Base-by-base conservation (phyloP, 2,888 invertebrate genomes). In the Antitype chi region DNA sequence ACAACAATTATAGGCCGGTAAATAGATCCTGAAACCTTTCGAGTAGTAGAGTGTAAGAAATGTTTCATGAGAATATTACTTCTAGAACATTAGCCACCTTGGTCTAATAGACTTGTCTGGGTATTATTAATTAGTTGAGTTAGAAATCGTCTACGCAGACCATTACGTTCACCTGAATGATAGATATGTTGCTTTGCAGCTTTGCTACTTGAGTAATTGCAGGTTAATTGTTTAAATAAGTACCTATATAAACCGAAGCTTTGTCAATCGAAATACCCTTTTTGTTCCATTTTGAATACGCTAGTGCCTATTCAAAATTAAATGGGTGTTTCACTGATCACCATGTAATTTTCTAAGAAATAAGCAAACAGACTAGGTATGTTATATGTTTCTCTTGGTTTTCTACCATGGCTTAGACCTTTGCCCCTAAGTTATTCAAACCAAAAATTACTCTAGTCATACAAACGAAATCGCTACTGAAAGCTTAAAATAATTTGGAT, bases 401-500 rank as follows among this genome's bases (percentile, higher is more conserved):
- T 20, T n/a, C 55, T 28, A 53, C 67, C 28, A 43, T 55, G 15
- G n/a, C 8, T 25, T 49, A 2, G 8, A 28, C 4, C 23, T 13
- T 6, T 15, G 23, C 52, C 13, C 20, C 8, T 8, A 11, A 38
- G 9, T 32, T 43, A 43, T 25, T 53, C 3, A 66, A 72, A n/a
- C n/a, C n/a, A n/a, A n/a, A n/a, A n/a, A n/a, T n/a, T 4, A 6
- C 28, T 28, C 9, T 0, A 28, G 47, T 23, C 15, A 49, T 23
- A 52, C 5, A 43, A 59, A 32, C 7, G 0, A 32, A 60, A 9
- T 28, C 4, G 28, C 23, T 17, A 17, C 8, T 15, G 11, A 64
- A 52, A 25, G 43, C 28, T 55, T 13, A 15, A 74, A 81, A 81
- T 47, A 38, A 66, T 57, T 49, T 60, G 25, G 11, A 60, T 32